These are phyloP conservation scores for Chrysomela aeneicollis DNA, from an alignment of 2,888 invertebrate species.

Conservation along the genomic window DNA sequence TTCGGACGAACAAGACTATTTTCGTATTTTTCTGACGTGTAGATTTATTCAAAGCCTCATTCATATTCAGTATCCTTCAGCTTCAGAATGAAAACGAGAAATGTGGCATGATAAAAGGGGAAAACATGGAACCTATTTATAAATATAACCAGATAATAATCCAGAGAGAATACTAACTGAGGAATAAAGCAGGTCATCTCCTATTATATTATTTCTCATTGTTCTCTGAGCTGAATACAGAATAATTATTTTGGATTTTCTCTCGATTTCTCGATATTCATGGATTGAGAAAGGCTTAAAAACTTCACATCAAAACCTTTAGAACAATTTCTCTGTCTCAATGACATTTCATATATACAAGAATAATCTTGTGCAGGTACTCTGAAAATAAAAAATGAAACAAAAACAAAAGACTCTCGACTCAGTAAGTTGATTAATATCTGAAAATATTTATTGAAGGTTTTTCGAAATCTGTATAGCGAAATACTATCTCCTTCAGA, in stretches of 20 bases:
- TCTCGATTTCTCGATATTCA: constrained; percentile 9
- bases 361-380: too few relatives aligned
- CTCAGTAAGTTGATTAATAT: too few relatives aligned
- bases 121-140: neutral
- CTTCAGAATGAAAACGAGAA: neutral
- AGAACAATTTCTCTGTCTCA: too few relatives aligned
- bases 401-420: too few relatives aligned
- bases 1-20: too few relatives aligned
- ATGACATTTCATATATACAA: too few relatives aligned
- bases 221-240: neutral
- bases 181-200: neutral
- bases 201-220: neutral
- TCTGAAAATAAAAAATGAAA: too few relatives aligned
- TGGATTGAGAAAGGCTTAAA: constrained; percentile 21
- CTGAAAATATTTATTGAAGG: too few relatives aligned
- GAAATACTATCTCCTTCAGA: too few relatives aligned
- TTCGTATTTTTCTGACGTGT: too few relatives aligned
- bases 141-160: neutral
- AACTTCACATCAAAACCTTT: too few relatives aligned
- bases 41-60: neutral
- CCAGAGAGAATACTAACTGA: neutral
- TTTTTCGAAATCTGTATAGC: too few relatives aligned
- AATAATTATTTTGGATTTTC: constrained; percentile 12
- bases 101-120: neutral
- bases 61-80: neutral